phyloP scores from a whole-genome alignment of 1,140 invertebrate genomes.

The Drosophila gunungcola region DNA sequence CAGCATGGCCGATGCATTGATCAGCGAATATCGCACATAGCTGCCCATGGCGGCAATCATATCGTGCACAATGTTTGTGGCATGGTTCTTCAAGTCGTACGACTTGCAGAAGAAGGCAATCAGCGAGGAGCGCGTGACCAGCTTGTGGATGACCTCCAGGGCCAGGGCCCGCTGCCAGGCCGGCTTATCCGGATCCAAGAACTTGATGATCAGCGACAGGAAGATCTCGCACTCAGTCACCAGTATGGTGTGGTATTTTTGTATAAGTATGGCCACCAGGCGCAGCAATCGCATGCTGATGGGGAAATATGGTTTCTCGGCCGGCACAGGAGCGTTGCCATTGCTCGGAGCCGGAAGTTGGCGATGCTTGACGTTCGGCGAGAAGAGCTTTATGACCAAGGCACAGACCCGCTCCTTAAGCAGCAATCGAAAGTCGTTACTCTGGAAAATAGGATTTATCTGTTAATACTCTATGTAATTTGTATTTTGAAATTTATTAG shows the following conservation, averaged over 20 bases:
- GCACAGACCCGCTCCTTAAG: slow-evolving; percentile 98
- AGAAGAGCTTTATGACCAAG: slow-evolving; percentile 98
- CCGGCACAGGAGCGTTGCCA: slow-evolving; percentile 86
- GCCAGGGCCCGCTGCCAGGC: slow-evolving; percentile 97
- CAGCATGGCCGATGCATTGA: slow-evolving; percentile 74
- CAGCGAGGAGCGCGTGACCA: slow-evolving; percentile 94
- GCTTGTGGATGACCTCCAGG: slow-evolving; percentile 97
- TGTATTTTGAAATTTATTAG: no score
- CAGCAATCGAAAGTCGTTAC: slow-evolving; percentile 97
- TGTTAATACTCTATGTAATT: neutral
- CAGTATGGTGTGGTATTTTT: slow-evolving; percentile 96
- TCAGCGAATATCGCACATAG: slow-evolving; percentile 97
- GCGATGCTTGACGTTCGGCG: slow-evolving; percentile 97
- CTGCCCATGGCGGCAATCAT: slow-evolving; percentile 97
- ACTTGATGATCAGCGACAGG: slow-evolving; percentile 97
- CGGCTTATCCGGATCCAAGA: slow-evolving; percentile 98
- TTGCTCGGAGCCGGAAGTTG: slow-evolving; percentile 86
- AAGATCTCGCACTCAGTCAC: slow-evolving; percentile 99
- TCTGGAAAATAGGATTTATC: slow-evolving; percentile 83
- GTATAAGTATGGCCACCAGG: slow-evolving; percentile 96
- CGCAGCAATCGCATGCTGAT: slow-evolving; percentile 97
- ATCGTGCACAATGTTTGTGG: slow-evolving; percentile 97
- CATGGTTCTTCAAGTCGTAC: slow-evolving; percentile 97
- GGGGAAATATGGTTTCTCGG: slow-evolving; percentile 97
- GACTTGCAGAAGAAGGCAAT: slow-evolving; percentile 96